These are phyloP conservation scores for Aramus guarauna DNA, from an alignment of 2,113 vertebrate species.

Conservation along the genomic window DNA sequence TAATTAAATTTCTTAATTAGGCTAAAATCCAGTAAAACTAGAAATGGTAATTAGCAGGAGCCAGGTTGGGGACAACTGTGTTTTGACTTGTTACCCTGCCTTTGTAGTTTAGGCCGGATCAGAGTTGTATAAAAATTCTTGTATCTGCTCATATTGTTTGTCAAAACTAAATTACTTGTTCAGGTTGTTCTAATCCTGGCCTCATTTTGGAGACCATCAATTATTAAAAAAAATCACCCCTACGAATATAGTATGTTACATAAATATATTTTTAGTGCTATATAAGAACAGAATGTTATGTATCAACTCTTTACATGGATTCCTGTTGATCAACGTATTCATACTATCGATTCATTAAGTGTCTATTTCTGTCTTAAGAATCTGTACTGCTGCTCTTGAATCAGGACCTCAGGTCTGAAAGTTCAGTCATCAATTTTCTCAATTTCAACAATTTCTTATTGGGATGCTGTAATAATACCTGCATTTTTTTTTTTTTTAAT, in stretches of 20 bases:
- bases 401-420: not conserved
- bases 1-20: slow-evolving; percentile 8
- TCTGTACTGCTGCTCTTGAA: not conserved
- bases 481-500: not conserved
- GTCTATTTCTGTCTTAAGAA: not conserved
- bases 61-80: not conserved
- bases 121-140: not conserved
- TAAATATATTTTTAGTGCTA: not conserved
- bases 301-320: not conserved
- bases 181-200: not conserved
- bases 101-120: not conserved
- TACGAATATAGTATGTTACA: not conserved
- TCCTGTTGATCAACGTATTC: not conserved
- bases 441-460: not conserved
- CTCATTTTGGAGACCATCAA: not conserved
- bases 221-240: not conserved
- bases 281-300: not conserved
- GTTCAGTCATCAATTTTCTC: not conserved
- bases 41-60: not conserved
- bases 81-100: not conserved
- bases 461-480: not conserved
- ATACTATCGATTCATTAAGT: not conserved
- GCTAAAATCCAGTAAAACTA: not conserved
- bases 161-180: not conserved
- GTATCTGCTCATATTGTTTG: not conserved